These are phyloP conservation scores for Tupaia chinensis DNA, from an alignment of 2,113 vertebrate genomes.

Conservation along the genomic window DNA sequence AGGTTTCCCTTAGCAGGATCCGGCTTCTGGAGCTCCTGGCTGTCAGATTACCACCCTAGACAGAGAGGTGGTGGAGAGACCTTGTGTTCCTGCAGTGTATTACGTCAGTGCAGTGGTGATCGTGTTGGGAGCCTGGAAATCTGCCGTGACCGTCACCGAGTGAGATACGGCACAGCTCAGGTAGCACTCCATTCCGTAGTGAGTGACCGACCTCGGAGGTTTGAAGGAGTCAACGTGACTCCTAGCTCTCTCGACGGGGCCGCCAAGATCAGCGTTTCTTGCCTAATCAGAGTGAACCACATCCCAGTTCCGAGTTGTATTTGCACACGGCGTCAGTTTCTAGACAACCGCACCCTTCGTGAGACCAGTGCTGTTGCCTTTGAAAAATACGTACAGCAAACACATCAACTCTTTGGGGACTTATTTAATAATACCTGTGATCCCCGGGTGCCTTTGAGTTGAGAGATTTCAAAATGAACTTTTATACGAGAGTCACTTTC, in stretches of 20 bases:
- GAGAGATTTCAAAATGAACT: background rate
- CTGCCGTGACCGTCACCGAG: accelerated
- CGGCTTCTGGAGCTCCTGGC: no score
- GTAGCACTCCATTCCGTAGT: background rate
- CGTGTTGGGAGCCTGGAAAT: background rate
- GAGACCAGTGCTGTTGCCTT: background rate
- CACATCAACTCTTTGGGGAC: background rate
- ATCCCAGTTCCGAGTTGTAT: background rate
- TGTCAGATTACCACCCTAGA: background rate
- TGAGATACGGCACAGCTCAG: background rate
- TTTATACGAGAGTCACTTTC: background rate
- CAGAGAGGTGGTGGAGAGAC: no score
- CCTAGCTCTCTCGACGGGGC: background rate
- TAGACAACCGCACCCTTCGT: background rate
- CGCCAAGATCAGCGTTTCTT: background rate
- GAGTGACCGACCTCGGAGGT: background rate
- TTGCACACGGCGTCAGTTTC: background rate
- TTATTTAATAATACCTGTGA: background rate
- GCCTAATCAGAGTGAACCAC: background rate
- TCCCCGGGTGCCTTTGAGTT: background rate
- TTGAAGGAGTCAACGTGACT: background rate
- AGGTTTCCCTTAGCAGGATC: no score
- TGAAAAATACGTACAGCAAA: background rate
- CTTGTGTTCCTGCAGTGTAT: no score
- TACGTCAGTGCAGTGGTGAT: no score